Percentiles rank a stretch among this genome's conserved stretches.
phyloP scores from a whole-genome alignment of 2,113 vertebrate genomes.

The Myrmecophaga tridactyla region DNA sequence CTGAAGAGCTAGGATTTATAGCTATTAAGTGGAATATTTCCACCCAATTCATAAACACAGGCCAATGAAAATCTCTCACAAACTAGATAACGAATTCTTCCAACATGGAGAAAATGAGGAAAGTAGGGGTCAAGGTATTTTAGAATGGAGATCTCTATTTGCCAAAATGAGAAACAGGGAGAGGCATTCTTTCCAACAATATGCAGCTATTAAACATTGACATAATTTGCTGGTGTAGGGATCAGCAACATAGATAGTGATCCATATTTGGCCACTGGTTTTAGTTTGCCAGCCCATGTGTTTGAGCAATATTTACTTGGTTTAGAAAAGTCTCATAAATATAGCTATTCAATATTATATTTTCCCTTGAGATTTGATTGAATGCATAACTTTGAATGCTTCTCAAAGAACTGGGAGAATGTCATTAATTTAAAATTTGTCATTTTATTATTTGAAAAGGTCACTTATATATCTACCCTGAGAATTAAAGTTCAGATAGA shows the following conservation, averaged over 20 bases:
- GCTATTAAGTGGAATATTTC: neutral
- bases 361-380: neutral
- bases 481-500: neutral
- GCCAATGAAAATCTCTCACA: neutral
- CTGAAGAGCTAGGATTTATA: neutral
- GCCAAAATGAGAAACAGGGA: neutral
- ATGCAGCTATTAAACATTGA: neutral
- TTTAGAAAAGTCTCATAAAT: neutral
- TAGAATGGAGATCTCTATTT: neutral
- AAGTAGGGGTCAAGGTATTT: neutral
- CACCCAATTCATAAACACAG: neutral
- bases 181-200: neutral
- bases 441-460: neutral
- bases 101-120: neutral
- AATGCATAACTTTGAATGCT: neutral
- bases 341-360: neutral
- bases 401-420: neutral
- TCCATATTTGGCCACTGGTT: neutral
- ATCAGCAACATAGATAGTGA: neutral
- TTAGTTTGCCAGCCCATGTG: neutral
- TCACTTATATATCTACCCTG: neutral
- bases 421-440: neutral
- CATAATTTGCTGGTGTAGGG: neutral
- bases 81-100: neutral
- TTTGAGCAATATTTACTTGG: neutral